Evolutionary conservation across 2,888 invertebrate genomes (phyloP).

Genomic region (Callinectes sapidus): DNA sequence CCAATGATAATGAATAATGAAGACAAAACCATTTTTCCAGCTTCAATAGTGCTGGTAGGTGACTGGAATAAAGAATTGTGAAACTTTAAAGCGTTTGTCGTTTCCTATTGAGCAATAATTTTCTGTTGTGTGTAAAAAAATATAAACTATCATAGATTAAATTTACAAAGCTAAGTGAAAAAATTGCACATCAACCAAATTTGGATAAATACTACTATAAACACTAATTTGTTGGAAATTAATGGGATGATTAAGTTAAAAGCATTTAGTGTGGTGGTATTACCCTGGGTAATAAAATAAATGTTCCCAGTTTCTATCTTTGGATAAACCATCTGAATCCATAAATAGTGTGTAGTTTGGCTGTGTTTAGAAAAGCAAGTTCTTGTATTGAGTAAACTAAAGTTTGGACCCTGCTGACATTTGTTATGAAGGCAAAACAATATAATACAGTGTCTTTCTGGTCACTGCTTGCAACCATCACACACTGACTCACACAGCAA

Average conservation of each 20-base stretch:
- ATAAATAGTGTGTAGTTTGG: neutral
- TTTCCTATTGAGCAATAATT: neutral
- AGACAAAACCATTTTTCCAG: neutral
- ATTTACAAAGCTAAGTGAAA: neutral
- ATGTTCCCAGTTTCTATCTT: neutral
- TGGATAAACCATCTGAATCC: neutral
- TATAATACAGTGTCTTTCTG: neutral
- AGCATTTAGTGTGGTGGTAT: neutral
- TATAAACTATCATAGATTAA: neutral
- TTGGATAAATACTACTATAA: neutral
- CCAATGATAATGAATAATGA: neutral
- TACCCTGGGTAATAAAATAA: neutral
- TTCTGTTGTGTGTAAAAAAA: neutral
- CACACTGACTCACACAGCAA: neutral
- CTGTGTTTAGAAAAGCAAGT: neutral
- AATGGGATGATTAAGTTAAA: neutral
- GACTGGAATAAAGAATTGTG: conserved; percentile 17
- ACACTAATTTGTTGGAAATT: neutral
- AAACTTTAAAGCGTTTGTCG: neutral
- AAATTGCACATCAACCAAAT: conserved; percentile 1
- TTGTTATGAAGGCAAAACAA: neutral
- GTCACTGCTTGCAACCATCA: neutral
- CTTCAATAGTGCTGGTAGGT: conserved; percentile 34
- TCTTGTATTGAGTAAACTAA: neutral
- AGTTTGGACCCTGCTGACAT: neutral